Evolutionary conservation across 2,113 vertebrate species (phyloP), one percentile per base, ranked within the genome.

Genomic region (Craseonycteris thonglongyai): DNA sequence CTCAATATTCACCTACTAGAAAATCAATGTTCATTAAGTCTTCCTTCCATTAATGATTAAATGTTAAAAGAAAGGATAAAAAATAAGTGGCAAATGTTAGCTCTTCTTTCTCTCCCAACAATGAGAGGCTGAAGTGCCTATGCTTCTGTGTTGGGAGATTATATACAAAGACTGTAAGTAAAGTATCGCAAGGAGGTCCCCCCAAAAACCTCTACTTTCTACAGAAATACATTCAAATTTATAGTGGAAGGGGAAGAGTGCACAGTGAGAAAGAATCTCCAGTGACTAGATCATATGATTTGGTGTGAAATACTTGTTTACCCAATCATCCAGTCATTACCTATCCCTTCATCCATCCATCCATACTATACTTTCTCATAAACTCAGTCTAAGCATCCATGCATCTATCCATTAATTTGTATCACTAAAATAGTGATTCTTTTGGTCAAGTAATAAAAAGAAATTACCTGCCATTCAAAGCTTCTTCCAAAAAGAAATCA

Each of bases 391-490:
- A 28, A 18, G n/a, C 40, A 56, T 85, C 45, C 58, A 66, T 78
- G 72, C 68, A 14, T 3, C 9, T 7, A 35, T 69, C 3, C 19
- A 59, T 76, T 68, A 21, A 59, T 26, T 79, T 79, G 35, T 61
- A 66, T 78, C 24, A 7, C 54, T 63, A 66, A 76, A 40, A 91
- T 59, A 51, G 61, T 51, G 30, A 16, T 1, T 90, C 63, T 91
- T 51, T 35, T 71, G 8, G 38, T 96, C 69, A 16, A 94, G 51
- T 61, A 97, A 75, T 86, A 14, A 87, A 14, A 35, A 68, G 72
- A 26, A 11, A 42, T 45, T 93, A 98, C 95, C 95, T 97, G 78
- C 95, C 96, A 59, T 94, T 45, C 13, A 97, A 84, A 97, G 96
- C 97, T 66, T 88, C 79, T 30, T 88, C 94, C 26, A 96, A 95